Evolutionary conservation across 2,888 invertebrate species (phyloP), one percentile per base, ranked within the genome.

Genomic region (Apamea anceps): DNA sequence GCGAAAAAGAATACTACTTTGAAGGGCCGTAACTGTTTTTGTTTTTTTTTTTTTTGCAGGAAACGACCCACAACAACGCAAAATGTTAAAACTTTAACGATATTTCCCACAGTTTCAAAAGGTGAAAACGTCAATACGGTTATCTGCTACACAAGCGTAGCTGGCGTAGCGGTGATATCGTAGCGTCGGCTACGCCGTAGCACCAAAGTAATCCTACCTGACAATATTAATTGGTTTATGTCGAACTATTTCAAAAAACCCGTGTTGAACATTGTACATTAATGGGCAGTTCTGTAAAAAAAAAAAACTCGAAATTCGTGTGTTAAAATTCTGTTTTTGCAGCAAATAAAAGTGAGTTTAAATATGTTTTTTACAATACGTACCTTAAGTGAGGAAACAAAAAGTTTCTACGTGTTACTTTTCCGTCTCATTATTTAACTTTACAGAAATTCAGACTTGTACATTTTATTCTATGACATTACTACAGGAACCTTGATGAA

Each of bases 131-230:
- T 37, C 77, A 72, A 72, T 81, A 81, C 67, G 10, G 54, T 77
- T 77, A 72, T 82, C 60, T 54, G 63, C 74, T 57, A 75, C 32
- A 32, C 54, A n/a, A 54, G 13, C 74, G 60, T 75, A 75, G 85
- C 80, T 48, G 80, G 71, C 71, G 81, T 85, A 83, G 85, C 76
- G 28, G 13, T 21, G 85, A 85, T 72, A 73, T 75, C 42, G 60
- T 75, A 72, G 68, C 57, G 32, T 13, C 15, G 57, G 63, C 75
- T 85, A 73, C 70, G 76, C 32, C 81, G 75, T 81, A 85, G 81
- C 72, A 45, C 7, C n/a, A 37, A 45, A 25, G 37, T 68, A 75
- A 75, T 67, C 67, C 71, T 63, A 10, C n/a, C 25, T n/a, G 32
- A 28, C 66, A 72, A 48, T 81, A 72, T 78, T 72, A 83, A 81